Evolutionary conservation across 2,797 vertebrate genomes (phyloP).

Genomic region (Melanotaenia pygmaea): DNA sequence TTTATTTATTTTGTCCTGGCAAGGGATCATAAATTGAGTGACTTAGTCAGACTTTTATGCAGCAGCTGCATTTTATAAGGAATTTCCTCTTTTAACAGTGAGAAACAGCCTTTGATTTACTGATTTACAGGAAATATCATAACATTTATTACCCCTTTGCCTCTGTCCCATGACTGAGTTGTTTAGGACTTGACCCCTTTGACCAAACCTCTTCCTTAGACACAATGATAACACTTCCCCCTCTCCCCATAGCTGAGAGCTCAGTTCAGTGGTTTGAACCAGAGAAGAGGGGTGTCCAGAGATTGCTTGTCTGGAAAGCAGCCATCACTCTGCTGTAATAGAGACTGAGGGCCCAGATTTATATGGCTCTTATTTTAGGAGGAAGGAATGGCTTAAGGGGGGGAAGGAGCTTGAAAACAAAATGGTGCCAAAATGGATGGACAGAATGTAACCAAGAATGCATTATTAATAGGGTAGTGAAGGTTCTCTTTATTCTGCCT

Average conservation of each 20-base stretch:
- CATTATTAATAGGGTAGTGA: slow-evolving; percentile 60
- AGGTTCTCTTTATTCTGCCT: slow-evolving; percentile 48
- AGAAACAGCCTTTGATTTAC: slow-evolving; percentile 13
- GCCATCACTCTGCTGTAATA: slow-evolving; percentile 74
- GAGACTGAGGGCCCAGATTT: slow-evolving; percentile 73
- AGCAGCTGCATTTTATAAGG: slow-evolving; percentile 11
- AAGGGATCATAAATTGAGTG: slow-evolving; percentile 63
- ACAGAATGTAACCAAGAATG: slow-evolving; percentile 62
- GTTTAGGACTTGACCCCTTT: slow-evolving; percentile 33
- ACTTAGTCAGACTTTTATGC: slow-evolving; percentile 52
- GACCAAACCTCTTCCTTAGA: slow-evolving; percentile 39
- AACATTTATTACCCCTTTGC: slow-evolving; percentile 41
- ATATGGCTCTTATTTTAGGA: slow-evolving; percentile 68
- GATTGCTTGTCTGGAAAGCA: slow-evolving; percentile 76
- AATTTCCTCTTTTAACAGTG: slow-evolving; percentile 23
- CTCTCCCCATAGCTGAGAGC: slow-evolving; percentile 41
- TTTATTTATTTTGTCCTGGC: slow-evolving; percentile 26
- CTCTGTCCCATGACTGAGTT: slow-evolving; percentile 26
- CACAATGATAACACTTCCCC: slow-evolving; percentile 53
- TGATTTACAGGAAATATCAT: not conserved
- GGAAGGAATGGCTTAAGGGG: slow-evolving; percentile 57
- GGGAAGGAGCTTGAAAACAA: slow-evolving; percentile 54
- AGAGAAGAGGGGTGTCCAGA: slow-evolving; percentile 65
- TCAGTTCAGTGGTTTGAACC: slow-evolving; percentile 69
- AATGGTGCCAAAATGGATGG: slow-evolving; percentile 61